Conservation (phyloP, 2,797 vertebrate species). For the Taeniopygia guttata region DNA sequence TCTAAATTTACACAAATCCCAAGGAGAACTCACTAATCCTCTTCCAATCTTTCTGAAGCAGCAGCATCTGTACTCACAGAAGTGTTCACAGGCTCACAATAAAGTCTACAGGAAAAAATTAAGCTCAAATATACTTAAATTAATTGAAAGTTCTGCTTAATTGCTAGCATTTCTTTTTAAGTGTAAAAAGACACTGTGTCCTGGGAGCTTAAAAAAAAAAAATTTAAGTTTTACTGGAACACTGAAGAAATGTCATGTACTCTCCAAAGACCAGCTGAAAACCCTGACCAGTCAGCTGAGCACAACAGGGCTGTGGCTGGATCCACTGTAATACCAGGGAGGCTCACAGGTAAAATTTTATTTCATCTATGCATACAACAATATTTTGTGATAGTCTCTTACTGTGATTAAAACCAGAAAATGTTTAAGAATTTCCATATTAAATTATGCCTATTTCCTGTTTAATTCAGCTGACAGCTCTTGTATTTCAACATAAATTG, state of each 20-base stretch:
- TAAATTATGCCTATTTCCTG: slow-evolving; percentile 45
- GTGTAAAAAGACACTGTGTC: not conserved
- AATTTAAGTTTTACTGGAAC: not conserved
- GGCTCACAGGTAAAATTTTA: not conserved
- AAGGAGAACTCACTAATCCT: not conserved
- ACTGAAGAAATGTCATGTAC: not conserved
- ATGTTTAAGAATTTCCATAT: slow-evolving; percentile 40
- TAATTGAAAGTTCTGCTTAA: not conserved
- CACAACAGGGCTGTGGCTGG: not conserved
- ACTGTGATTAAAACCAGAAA: slow-evolving; percentile 60
- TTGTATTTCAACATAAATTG: slow-evolving; percentile 26
- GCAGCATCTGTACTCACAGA: not conserved
- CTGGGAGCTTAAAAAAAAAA: not conserved
- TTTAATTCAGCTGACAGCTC: slow-evolving; percentile 44
- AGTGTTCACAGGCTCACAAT: not conserved
- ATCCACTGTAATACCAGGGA: not conserved
- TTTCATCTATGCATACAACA: not conserved
- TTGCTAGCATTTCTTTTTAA: not conserved
- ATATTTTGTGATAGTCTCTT: not conserved
- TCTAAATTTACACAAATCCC: not conserved
- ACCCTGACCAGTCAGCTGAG: not conserved
- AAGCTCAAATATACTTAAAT: not conserved
- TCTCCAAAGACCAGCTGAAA: not conserved
- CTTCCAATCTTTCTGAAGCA: not conserved
- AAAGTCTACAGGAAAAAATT: not conserved